Percentiles rank a stretch among this genome's conserved stretches.
These are phyloP conservation scores for Strigamia crassipes DNA, from an alignment of 2,888 invertebrate species.

Conservation along the genomic window DNA sequence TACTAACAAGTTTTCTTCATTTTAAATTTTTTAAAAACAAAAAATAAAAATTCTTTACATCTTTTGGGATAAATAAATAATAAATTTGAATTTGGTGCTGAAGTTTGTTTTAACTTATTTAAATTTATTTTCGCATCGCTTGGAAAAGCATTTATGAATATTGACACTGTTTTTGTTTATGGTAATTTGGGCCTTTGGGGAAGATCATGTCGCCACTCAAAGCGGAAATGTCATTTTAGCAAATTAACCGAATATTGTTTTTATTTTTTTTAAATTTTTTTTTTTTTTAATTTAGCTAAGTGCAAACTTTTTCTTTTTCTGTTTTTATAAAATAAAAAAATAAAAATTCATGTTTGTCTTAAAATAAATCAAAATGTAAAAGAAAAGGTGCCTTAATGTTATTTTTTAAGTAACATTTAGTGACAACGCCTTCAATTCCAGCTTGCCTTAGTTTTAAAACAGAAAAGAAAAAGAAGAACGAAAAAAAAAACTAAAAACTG, in stretches of 20 bases:
- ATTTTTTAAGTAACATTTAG: constrained; percentile 20
- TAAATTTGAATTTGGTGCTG: neutral
- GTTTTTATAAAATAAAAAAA: neutral
- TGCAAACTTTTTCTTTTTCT: neutral
- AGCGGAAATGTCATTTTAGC: neutral
- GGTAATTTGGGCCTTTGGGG: neutral
- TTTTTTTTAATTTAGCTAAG: neutral
- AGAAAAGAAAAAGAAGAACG: neutral
- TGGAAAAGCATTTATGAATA: neutral
- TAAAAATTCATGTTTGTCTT: neutral
- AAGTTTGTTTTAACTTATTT: neutral
- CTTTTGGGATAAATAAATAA: neutral
- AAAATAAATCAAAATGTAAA: neutral
- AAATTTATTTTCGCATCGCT: neutral
- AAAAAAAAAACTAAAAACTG: too few relatives aligned
- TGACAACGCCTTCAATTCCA: constrained; percentile 22
- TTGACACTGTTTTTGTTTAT: neutral
- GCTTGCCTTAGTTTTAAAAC: neutral
- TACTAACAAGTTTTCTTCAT: neutral
- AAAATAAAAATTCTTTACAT: too few relatives aligned
- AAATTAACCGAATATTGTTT: neutral
- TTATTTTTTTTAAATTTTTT: neutral
- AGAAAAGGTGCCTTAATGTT: constrained; percentile 27
- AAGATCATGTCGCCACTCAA: neutral
- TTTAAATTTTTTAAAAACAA: neutral